Evolutionary conservation across 2,888 invertebrate species (phyloP).

Genomic region (Lasioglossum marginatum): DNA sequence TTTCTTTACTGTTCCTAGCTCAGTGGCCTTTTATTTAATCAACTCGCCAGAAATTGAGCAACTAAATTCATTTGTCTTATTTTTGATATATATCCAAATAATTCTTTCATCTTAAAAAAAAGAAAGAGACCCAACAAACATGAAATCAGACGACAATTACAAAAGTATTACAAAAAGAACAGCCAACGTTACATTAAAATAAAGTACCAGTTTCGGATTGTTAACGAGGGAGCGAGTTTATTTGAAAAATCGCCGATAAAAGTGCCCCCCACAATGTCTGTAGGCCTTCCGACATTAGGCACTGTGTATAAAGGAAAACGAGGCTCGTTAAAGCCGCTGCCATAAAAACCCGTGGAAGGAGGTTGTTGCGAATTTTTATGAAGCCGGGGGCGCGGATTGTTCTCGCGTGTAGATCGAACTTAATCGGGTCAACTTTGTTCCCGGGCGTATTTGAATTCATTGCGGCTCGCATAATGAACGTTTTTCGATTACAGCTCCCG

Average conservation of each 20-base stretch:
- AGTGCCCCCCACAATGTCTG: too few species aligned
- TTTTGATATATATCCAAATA: too few species aligned
- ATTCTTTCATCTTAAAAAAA: too few species aligned
- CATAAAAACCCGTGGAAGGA: background rate
- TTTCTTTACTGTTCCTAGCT: too few species aligned
- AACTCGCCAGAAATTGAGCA: too few species aligned
- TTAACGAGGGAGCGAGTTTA: background rate
- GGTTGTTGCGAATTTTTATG: background rate
- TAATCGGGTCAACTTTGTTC: slow-evolving; percentile 34
- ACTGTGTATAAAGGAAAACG: background rate
- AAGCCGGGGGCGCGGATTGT: background rate
- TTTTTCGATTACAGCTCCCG: slow-evolving; percentile 29
- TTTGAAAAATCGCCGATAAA: too few species aligned
- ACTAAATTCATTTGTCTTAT: too few species aligned
- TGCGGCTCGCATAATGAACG: slow-evolving; percentile 22
- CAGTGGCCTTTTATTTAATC: too few species aligned
- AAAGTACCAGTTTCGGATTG: background rate
- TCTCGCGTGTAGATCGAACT: slow-evolving; percentile 21
- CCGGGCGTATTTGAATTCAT: slow-evolving; percentile 34
- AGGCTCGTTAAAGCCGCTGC: background rate
- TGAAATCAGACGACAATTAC: background rate
- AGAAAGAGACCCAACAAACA: too few species aligned
- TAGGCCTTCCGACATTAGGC: background rate
- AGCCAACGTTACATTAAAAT: background rate
- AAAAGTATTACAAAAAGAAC: too few species aligned